A percentile compares a stretch with the other conserved stretches of the same genome.
Conservation (phyloP, 2,888 invertebrate genomes). For the Watsonalla cultraria region DNA sequence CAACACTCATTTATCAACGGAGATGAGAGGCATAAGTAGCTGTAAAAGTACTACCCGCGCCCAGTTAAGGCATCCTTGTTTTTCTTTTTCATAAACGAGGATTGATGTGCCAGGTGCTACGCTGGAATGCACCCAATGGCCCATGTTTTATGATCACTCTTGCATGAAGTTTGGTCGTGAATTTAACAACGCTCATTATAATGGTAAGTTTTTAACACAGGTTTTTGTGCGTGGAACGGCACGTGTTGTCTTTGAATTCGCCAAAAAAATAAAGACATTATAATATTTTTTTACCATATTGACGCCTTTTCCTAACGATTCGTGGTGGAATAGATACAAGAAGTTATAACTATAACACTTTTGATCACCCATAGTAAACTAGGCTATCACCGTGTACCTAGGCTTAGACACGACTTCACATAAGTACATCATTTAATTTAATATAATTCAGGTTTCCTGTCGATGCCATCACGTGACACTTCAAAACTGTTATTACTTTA, state of each 20-base stretch:
- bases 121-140: constrained; percentile 16
- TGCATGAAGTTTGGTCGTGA: neutral
- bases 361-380: too few species aligned
- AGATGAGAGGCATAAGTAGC: constrained; percentile 58
- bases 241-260: neutral
- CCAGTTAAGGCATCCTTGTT: constrained; percentile 25
- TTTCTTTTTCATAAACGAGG: constrained; percentile 39
- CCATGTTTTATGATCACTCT: constrained; percentile 17
- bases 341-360: too few species aligned
- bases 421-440: too few species aligned
- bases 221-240: neutral
- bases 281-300: too few species aligned
- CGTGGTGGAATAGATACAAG: too few species aligned
- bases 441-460: too few species aligned
- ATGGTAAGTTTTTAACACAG: neutral
- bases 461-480: too few species aligned
- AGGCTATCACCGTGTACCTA: too few species aligned
- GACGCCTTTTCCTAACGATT: too few species aligned
- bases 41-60: constrained; percentile 42
- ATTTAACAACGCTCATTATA: neutral
- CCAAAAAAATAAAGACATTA: neutral
- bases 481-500: too few species aligned
- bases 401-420: too few species aligned
- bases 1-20: constrained; percentile 65
- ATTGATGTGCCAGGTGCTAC: constrained; percentile 38